Evolutionary conservation across 2,113 vertebrate species (phyloP).

Genomic region (Leucopternis melanops): DNA sequence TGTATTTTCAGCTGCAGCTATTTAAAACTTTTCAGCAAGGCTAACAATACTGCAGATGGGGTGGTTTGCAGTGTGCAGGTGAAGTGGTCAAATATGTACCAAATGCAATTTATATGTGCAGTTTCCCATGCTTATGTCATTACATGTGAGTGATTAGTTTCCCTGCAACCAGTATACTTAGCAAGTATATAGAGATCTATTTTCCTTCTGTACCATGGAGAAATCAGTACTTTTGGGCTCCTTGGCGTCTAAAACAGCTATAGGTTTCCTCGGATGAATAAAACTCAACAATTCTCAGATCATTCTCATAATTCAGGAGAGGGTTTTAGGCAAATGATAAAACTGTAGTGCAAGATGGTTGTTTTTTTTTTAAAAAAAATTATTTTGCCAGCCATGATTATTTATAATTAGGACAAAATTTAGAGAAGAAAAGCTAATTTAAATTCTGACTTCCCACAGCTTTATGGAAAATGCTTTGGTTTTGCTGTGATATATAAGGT

Average conservation of each 20-base stretch:
- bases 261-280: not conserved
- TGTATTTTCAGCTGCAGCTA: not conserved
- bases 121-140: not conserved
- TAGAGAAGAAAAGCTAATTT: conserved; percentile 48
- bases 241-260: not conserved
- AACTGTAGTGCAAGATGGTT: conserved; percentile 1
- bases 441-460: conserved; percentile 53
- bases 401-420: conserved; percentile 59
- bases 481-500: conserved; percentile 13
- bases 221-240: not conserved
- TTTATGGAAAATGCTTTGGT: conserved; percentile 40
- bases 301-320: not conserved
- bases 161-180: not conserved
- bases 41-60: not conserved
- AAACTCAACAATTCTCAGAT: not conserved
- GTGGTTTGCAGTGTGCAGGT: not conserved
- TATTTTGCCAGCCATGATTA: conserved; percentile 10
- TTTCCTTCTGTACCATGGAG: not conserved
- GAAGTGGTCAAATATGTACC: not conserved
- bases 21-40: not conserved
- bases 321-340: conserved; percentile 6
- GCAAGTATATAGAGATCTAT: not conserved
- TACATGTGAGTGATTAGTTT: not conserved
- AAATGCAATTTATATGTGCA: not conserved
- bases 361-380: not conserved